Conservation (phyloP, 2,113 vertebrate species). For the Panurus biarmicus region DNA sequence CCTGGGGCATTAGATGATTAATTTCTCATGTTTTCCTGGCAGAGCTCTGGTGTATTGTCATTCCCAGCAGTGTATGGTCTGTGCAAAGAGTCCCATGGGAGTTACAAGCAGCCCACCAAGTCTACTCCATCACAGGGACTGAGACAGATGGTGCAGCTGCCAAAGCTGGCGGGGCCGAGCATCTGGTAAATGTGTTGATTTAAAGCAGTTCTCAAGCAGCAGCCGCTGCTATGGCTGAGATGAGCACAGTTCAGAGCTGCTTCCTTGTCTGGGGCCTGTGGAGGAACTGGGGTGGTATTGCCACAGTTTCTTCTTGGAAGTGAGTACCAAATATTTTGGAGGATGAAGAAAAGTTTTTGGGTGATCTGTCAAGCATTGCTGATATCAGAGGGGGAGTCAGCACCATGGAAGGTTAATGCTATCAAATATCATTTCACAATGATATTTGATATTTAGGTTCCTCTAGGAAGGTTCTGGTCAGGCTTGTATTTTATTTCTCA, state of each 20-base stretch:
- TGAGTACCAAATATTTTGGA: background rate
- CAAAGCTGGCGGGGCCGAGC: background rate
- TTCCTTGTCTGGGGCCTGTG: background rate
- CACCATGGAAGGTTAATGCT: background rate
- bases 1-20: background rate
- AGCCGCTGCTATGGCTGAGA: background rate
- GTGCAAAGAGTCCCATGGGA: background rate
- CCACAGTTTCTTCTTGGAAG: background rate
- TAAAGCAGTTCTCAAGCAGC: conserved; percentile 7
- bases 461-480: background rate
- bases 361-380: background rate
- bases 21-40: background rate
- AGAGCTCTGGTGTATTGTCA: background rate
- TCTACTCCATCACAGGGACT: background rate
- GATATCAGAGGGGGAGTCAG: background rate
- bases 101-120: background rate
- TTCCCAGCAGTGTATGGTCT: accelerated
- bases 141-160: conserved; percentile 30
- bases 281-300: background rate
- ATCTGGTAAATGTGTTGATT: conserved; percentile 7
- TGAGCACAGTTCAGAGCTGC: background rate
- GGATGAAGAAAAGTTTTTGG: background rate
- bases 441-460: background rate
- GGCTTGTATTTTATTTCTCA: conserved; percentile 11
- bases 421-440: background rate